Conservation (phyloP, 2,888 invertebrate species). For the Elaeidobius kamerunicus region DNA sequence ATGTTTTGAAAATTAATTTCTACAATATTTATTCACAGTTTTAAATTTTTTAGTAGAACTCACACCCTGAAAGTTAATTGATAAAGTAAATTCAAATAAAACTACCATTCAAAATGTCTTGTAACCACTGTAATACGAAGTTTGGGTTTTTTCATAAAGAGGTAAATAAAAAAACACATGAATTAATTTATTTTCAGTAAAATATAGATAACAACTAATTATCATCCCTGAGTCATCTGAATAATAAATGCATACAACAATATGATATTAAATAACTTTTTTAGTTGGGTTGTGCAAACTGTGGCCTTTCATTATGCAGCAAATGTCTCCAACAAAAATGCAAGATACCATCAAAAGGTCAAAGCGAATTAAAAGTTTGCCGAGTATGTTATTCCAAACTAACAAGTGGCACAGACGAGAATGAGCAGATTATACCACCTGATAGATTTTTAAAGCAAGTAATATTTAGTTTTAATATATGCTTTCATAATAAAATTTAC, state of each 20-base stretch:
- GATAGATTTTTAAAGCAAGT: slow-evolving; percentile 58
- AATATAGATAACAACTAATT: neutral
- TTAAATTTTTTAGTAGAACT: no score
- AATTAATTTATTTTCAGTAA: no score
- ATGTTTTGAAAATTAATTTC: no score
- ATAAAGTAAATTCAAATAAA: no score
- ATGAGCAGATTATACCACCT: slow-evolving; percentile 49
- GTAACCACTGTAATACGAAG: slow-evolving; percentile 67
- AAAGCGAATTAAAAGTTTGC: slow-evolving; percentile 65
- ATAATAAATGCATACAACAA: neutral
- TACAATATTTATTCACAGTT: no score
- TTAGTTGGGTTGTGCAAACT: slow-evolving; percentile 79
- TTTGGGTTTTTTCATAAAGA: slow-evolving; percentile 72
- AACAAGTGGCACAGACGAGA: slow-evolving; percentile 33
- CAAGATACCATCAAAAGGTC: slow-evolving; percentile 60
- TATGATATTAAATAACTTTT: slow-evolving; percentile 39
- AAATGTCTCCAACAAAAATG: slow-evolving; percentile 75
- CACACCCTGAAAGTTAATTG: no score
- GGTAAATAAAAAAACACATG: no score
- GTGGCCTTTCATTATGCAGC: slow-evolving; percentile 79
- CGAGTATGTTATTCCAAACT: slow-evolving; percentile 53
- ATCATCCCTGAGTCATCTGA: neutral
- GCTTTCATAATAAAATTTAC: neutral
- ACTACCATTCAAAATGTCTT: slow-evolving; percentile 67
- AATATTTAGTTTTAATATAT: neutral